Percentiles rank a stretch among this genome's conserved stretches.
phyloP scores from a whole-genome alignment of 2,797 vertebrate species.

The Pseudochirops corinnae region DNA sequence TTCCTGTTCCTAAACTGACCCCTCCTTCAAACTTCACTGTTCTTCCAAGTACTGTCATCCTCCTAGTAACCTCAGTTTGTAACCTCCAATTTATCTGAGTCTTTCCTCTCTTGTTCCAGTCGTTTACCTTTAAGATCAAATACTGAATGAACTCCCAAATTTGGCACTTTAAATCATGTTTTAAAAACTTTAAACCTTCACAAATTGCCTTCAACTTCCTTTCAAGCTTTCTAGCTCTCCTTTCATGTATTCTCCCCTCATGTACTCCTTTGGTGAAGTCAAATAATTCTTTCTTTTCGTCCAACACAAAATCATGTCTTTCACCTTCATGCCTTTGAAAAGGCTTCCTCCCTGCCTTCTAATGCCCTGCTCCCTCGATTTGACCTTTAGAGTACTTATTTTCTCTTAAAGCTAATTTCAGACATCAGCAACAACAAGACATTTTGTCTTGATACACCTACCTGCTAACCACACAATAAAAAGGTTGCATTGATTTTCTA shows the following conservation, averaged over 20 bases:
- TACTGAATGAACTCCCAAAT: neutral
- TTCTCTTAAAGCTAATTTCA: neutral
- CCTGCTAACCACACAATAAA: neutral
- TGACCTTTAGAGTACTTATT: neutral
- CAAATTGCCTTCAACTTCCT: neutral
- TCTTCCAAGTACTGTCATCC: neutral
- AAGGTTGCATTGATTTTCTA: neutral
- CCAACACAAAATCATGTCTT: neutral
- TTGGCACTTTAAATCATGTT: neutral
- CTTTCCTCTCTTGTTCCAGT: neutral
- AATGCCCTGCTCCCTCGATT: neutral
- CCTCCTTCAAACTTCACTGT: neutral
- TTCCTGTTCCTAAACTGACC: neutral
- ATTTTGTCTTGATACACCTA: neutral
- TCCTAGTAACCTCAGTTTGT: neutral
- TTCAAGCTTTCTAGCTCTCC: neutral
- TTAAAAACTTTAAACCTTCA: neutral
- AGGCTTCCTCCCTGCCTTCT: neutral
- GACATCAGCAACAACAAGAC: neutral
- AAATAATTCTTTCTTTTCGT: neutral
- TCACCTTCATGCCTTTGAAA: neutral
- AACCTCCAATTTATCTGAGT: neutral
- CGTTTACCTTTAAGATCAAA: neutral
- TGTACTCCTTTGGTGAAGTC: neutral
- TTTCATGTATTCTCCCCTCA: neutral